phyloP scores from a whole-genome alignment of 2,113 vertebrate genomes.

The Rhodinocichla rosea region DNA sequence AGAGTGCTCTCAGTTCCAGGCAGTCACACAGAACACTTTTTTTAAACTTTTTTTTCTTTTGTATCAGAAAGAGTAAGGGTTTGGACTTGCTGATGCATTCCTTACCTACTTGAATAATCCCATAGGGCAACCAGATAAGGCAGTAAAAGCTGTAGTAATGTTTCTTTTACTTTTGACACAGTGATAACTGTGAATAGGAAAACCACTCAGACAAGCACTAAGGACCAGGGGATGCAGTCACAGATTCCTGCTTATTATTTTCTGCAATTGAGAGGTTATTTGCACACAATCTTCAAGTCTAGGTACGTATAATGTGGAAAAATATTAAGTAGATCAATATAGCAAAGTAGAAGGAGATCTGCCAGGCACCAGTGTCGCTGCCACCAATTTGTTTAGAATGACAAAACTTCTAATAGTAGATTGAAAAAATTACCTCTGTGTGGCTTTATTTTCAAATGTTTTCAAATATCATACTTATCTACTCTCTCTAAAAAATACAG shows the following conservation, averaged over 20 bases:
- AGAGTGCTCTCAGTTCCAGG: not conserved
- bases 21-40: not conserved
- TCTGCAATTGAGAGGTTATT: not conserved
- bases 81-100: not conserved
- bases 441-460: not conserved
- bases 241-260: not conserved
- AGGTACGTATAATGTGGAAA: not conserved
- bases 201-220: not conserved
- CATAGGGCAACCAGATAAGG: not conserved
- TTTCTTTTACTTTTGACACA: not conserved
- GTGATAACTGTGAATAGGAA: not conserved
- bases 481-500: not conserved
- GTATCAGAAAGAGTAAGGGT: not conserved
- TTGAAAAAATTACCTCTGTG: not conserved
- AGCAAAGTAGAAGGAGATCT: not conserved
- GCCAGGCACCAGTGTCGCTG: not conserved
- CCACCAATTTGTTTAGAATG: not conserved
- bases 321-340: not conserved
- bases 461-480: not conserved
- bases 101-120: not conserved
- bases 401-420: not conserved
- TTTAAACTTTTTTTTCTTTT: not conserved
- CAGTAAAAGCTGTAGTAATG: not conserved
- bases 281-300: not conserved
- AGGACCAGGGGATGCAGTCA: not conserved